These are phyloP conservation scores for Perca schrenkii DNA, from an alignment of 2,113 vertebrate species.

Conservation along the genomic window DNA sequence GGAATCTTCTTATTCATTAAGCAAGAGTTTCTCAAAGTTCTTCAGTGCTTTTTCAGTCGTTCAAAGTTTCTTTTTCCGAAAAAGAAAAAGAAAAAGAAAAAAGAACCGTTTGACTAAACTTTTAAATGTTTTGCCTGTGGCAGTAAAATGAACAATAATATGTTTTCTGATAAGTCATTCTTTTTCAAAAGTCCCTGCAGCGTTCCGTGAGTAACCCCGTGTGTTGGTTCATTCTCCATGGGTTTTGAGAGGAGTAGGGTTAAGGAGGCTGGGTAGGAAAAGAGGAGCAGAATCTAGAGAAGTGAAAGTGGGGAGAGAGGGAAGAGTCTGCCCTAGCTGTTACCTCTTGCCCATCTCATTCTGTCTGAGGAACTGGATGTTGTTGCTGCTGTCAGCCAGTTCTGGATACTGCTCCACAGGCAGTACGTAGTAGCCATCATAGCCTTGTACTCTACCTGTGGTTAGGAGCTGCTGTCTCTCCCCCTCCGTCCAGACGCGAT, in stretches of 20 bases:
- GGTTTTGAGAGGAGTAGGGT: slow-evolving; percentile 89
- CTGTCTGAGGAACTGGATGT: slow-evolving; percentile 99
- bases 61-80: slow-evolving; percentile 70
- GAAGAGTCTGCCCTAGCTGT: slow-evolving; percentile 84
- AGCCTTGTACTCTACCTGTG: slow-evolving; percentile 94
- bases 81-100: slow-evolving; percentile 56
- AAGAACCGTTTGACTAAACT: slow-evolving; percentile 73
- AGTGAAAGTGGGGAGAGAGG: slow-evolving; percentile 55
- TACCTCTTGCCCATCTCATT: slow-evolving; percentile 99
- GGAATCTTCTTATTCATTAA: slow-evolving; percentile 88
- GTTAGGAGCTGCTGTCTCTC: slow-evolving; percentile 97
- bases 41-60: slow-evolving; percentile 82
- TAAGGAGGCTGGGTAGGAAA: slow-evolving; percentile 66
- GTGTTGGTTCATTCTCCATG: slow-evolving; percentile 95
- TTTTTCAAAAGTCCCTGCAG: slow-evolving; percentile 93
- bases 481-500: slow-evolving; percentile 97
- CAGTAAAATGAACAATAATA: slow-evolving; percentile 83
- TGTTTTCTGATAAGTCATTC: slow-evolving; percentile 83
- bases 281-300: slow-evolving; percentile 58
- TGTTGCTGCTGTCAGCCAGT: slow-evolving; percentile 99
- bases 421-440: slow-evolving; percentile 98
- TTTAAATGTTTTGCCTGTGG: slow-evolving; percentile 82
- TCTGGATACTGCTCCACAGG: slow-evolving; percentile 99
- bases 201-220: slow-evolving; percentile 91
- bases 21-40: slow-evolving; percentile 82